Evolutionary conservation across 2,797 vertebrate species (phyloP).

Genomic region (Nyctibius grandis): DNA sequence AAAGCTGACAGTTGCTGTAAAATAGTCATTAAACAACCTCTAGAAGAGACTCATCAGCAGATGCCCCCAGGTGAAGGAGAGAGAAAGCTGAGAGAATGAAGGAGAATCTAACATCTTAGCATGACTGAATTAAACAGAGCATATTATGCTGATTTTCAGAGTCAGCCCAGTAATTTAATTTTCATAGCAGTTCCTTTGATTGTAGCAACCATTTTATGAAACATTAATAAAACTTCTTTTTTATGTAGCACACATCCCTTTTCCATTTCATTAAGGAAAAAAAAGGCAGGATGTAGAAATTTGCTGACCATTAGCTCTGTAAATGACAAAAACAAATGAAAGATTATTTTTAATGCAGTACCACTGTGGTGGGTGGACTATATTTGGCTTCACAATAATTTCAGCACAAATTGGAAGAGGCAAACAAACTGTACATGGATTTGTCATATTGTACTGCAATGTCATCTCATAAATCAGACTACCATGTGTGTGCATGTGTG

Average conservation of each 20-base stretch:
- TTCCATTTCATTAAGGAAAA: conserved; percentile 75
- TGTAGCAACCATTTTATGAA: conserved; percentile 82
- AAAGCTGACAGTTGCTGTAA: conserved; percentile 83
- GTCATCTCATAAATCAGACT: conserved; percentile 39
- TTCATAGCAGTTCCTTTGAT: conserved; percentile 82
- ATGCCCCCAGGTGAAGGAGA: conserved; percentile 85
- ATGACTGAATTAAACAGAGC: conserved; percentile 83
- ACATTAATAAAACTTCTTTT: conserved; percentile 79
- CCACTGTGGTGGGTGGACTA: conserved; percentile 6
- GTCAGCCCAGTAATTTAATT: conserved; percentile 82
- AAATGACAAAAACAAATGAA: conserved; percentile 67
- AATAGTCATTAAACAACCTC: conserved; percentile 85
- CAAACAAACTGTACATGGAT: conserved; percentile 57
- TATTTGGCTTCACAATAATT: conserved; percentile 24
- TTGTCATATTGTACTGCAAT: conserved; percentile 23
- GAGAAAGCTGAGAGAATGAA: conserved; percentile 79
- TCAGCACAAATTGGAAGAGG: conserved; percentile 48
- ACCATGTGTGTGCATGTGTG: not conserved
- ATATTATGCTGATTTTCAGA: conserved; percentile 83
- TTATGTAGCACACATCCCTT: conserved; percentile 69
- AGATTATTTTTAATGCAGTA: conserved; percentile 49
- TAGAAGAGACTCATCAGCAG: conserved; percentile 84
- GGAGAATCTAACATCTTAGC: conserved; percentile 81
- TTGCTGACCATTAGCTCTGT: conserved; percentile 72
- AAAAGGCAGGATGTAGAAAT: conserved; percentile 68